A percentile compares a stretch with the other conserved stretches of the same genome.
These are phyloP conservation scores for Sebastes fasciatus DNA, from an alignment of 2,113 vertebrate species.

Conservation along the genomic window DNA sequence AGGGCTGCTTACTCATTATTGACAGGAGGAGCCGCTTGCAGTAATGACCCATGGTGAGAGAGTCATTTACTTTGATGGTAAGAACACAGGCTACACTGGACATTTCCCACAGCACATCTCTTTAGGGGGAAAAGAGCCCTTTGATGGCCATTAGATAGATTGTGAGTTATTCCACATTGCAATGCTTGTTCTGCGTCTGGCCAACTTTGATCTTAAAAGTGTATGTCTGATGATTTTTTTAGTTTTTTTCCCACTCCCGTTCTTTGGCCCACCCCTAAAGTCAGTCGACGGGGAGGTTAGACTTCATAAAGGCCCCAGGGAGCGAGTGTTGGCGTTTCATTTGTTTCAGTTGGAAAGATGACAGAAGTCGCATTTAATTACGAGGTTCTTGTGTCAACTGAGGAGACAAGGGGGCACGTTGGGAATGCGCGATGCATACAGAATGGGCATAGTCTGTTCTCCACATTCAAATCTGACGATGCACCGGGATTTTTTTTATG, in stretches of 20 bases:
- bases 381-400: slow-evolving; percentile 59
- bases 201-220: slow-evolving; percentile 69
- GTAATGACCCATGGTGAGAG: slow-evolving; percentile 74
- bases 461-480: slow-evolving; percentile 30
- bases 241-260: slow-evolving; percentile 10
- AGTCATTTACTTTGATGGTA: slow-evolving; percentile 74
- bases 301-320: slow-evolving; percentile 63
- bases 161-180: slow-evolving; percentile 58
- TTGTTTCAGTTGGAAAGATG: slow-evolving; percentile 74
- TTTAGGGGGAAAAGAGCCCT: slow-evolving; percentile 38
- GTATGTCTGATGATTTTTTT: slow-evolving; percentile 43
- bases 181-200: slow-evolving; percentile 34
- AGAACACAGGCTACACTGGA: slow-evolving; percentile 64
- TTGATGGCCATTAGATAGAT: slow-evolving; percentile 61
- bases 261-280: slow-evolving; percentile 62
- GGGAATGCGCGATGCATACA: slow-evolving; percentile 54
- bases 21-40: slow-evolving; percentile 73
- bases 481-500: background rate
- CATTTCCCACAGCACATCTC: slow-evolving; percentile 60
- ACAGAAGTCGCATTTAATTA: slow-evolving; percentile 80
- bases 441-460: slow-evolving; percentile 37
- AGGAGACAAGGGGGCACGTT: slow-evolving; percentile 57
- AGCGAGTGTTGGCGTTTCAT: slow-evolving; percentile 64
- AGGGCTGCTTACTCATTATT: slow-evolving; percentile 75
- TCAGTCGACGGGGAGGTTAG: slow-evolving; percentile 68